Conservation (phyloP, 2,888 invertebrate genomes). For the Cantharis rustica region DNA sequence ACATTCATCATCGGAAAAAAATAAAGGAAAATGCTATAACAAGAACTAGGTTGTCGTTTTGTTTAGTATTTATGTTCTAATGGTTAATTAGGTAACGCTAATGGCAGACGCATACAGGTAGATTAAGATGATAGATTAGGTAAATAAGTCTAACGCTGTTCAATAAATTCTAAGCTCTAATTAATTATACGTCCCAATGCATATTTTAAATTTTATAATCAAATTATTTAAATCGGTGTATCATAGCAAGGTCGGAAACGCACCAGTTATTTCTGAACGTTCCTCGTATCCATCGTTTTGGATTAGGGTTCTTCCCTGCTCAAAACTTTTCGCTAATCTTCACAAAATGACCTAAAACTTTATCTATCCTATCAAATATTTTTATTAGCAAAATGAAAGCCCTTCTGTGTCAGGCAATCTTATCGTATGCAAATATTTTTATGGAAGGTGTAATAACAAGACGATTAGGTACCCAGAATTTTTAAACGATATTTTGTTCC, state of each 20-base stretch:
- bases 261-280: background rate
- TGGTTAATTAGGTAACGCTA: slow-evolving; percentile 5
- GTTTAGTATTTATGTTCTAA: background rate
- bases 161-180: background rate
- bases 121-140: slow-evolving; percentile 16
- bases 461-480: background rate
- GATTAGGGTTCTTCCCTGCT: background rate
- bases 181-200: background rate
- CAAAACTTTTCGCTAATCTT: background rate
- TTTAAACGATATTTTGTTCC: background rate
- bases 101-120: background rate
- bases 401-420: background rate
- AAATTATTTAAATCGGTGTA: background rate
- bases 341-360: background rate
- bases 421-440: background rate
- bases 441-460: background rate
- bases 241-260: background rate
- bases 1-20: background rate
- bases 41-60: background rate
- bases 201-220: background rate
- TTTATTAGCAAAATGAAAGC: background rate
- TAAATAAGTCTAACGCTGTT: background rate
- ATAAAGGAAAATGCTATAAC: background rate
- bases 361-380: background rate
- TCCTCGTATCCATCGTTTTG: background rate